phyloP scores from a whole-genome alignment of 1,140 invertebrate genomes.

The Apocrypta bakeri region DNA sequence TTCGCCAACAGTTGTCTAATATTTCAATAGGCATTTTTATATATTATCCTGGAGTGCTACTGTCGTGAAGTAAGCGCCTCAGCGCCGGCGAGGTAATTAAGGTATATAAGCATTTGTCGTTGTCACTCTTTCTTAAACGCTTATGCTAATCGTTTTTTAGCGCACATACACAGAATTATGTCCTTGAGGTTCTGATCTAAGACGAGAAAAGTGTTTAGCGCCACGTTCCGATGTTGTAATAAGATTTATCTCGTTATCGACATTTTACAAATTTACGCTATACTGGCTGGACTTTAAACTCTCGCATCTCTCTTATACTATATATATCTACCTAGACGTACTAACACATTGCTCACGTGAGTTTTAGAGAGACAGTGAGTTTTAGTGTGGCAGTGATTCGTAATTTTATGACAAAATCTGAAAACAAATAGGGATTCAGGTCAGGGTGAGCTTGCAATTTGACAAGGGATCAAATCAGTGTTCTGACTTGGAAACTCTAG shows the following conservation, averaged over 20 bases:
- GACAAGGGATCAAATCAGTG: background rate
- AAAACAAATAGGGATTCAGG: slow-evolving; percentile 9
- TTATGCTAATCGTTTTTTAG: slow-evolving; percentile 38
- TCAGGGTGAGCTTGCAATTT: background rate
- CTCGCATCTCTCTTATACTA: too few species aligned
- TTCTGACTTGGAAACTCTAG: too few species aligned
- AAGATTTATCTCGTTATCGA: slow-evolving; percentile 72
- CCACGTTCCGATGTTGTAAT: slow-evolving; percentile 66
- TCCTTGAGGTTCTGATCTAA: slow-evolving; percentile 66
- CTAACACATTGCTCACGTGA: too few species aligned
- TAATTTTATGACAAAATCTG: background rate
- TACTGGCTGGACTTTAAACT: too few species aligned
- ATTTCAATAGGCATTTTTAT: background rate
- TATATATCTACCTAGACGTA: too few species aligned
- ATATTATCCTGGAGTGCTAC: too few species aligned
- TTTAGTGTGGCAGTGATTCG: background rate
- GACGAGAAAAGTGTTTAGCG: slow-evolving; percentile 61
- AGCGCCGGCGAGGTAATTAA: background rate
- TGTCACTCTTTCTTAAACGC: slow-evolving; percentile 28
- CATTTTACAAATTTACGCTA: slow-evolving; percentile 53
- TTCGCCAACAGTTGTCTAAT: background rate
- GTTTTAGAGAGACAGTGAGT: too few species aligned
- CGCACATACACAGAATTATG: background rate
- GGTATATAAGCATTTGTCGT: slow-evolving; percentile 18
- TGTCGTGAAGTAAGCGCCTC: background rate